Evolutionary conservation across 2,888 invertebrate species (phyloP), one percentile per base, ranked within the genome.

Genomic region (Conistra vaccinii): DNA sequence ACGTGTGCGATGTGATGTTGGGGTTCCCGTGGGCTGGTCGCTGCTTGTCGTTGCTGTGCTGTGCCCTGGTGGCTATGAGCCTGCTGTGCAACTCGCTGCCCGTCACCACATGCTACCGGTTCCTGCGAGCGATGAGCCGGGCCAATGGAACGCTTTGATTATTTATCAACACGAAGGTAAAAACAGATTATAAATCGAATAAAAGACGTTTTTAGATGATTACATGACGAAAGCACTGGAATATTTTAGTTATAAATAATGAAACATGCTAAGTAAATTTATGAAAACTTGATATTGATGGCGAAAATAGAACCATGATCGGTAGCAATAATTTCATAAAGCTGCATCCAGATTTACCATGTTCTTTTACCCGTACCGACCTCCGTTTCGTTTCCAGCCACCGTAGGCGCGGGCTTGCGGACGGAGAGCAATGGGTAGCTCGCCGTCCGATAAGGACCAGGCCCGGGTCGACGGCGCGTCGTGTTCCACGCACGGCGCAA

Each of bases 141-240:
- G 48, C 17, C 62, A 74, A 85, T 82, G 76, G 57, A 17, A 74
- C 84, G 12, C 66, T 62, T 29, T 85, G 63, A 82, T 17, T 32
- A 12, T 0, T 17, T 29, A 12, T 0, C 14, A 53, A 69, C 69
- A 69, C 51, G 29, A 48, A 68, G 62, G 61, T 78, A 53, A 53
- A 35, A n/a, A 6, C 17, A 53, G n/a, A n/a, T 2, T 10, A 23
- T 10, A 32, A 17, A 65, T 48, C 3, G 17, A 17, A 23, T n/a
- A n/a, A 65, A 32, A 66, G 3, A 17, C 3, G 5, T 5, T n/a
- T 26, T 17, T 29, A 26, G 2, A 45, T 45, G 42, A 63, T 26
- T 6, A 6, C 12, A 29, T 2, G 63, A 20, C 20, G 29, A 7
- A 26, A 9, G 4, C 9, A 48, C 29, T 7, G 23, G 2, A 12